Conservation (phyloP, 2,888 invertebrate genomes). For the Melipona bicolor region DNA sequence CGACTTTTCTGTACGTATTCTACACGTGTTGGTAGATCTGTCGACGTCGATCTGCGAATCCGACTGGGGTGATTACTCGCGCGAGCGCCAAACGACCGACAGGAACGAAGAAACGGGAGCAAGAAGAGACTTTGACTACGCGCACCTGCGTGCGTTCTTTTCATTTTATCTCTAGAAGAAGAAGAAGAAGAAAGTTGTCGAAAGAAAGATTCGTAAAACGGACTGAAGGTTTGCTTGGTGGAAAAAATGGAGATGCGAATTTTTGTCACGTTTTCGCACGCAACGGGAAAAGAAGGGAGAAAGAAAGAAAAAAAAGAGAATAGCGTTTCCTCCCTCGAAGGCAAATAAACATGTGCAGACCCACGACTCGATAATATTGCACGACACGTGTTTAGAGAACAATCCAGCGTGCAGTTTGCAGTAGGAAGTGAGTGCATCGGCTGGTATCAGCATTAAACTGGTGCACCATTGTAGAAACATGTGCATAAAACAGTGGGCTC, state of each 20-base stretch:
- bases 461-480: constrained; percentile 64
- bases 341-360: constrained; percentile 58
- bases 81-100: constrained; percentile 14
- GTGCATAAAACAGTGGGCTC: constrained; percentile 61
- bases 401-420: constrained; percentile 51
- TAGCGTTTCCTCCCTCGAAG: neutral
- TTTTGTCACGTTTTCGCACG: constrained; percentile 31
- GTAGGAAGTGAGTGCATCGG: constrained; percentile 60
- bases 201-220: no score
- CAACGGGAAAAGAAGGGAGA: neutral
- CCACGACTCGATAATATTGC: constrained; percentile 64
- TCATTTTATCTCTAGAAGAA: no score
- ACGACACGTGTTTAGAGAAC: constrained; percentile 63
- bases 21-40: constrained; percentile 38
- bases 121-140: constrained; percentile 1
- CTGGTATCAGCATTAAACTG: constrained; percentile 64
- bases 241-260: neutral
- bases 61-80: constrained; percentile 14
- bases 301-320: neutral
- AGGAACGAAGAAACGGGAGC: constrained; percentile 9
- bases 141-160: no score
- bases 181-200: no score
- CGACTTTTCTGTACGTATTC: constrained; percentile 28
- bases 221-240: no score
- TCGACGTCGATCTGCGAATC: constrained; percentile 26